Percentiles rank a stretch among this genome's conserved stretches.
Conservation (phyloP, 2,113 vertebrate species). For the Salminus brasiliensis region DNA sequence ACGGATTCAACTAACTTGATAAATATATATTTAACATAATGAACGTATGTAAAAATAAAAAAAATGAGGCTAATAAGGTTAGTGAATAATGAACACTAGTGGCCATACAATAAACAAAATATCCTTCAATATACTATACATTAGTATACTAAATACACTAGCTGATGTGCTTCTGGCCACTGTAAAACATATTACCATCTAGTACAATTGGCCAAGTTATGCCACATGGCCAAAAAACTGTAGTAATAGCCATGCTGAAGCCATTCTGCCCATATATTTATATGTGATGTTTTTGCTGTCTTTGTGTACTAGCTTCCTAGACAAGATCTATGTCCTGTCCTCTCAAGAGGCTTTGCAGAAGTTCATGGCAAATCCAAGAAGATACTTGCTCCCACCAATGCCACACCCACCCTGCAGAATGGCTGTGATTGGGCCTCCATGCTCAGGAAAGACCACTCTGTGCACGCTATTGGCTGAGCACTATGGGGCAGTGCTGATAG, state of each 20-base stretch:
- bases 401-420: constrained; percentile 86
- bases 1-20: neutral
- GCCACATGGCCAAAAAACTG: no score
- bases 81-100: neutral
- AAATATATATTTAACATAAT: neutral
- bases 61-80: no score
- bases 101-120: no score
- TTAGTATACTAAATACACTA: no score
- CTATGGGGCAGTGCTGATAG: constrained; percentile 82
- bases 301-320: constrained; percentile 83
- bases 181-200: no score
- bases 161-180: no score
- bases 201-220: no score
- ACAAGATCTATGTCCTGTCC: constrained; percentile 89
- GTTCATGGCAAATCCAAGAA: constrained; percentile 84
- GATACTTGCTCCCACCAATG: constrained; percentile 90
- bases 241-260: no score
- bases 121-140: no score
- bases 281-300: neutral
- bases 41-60: no score
- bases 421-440: constrained; percentile 81
- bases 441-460: constrained; percentile 84
- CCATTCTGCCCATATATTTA: neutral
- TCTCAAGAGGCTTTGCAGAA: constrained; percentile 78
- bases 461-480: constrained; percentile 78